Percentiles rank a stretch among this genome's conserved stretches.
phyloP scores from a whole-genome alignment of 2,888 invertebrate species.

The Idaea biselata region DNA sequence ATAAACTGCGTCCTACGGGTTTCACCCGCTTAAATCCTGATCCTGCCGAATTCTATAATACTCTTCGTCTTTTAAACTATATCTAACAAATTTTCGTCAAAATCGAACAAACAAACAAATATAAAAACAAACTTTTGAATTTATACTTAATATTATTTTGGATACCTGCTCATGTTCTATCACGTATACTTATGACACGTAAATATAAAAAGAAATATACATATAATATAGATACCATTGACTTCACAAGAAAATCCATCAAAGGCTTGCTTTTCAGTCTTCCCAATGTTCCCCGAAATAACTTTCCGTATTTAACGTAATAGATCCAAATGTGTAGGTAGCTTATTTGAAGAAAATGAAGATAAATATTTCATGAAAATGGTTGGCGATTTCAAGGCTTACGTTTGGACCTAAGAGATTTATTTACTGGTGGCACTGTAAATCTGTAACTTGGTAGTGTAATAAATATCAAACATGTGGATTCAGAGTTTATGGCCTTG shows the following conservation, averaged over 20 bases:
- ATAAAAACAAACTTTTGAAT: no score
- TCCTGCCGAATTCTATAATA: no score
- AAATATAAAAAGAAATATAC: no score
- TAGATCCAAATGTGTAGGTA: constrained; percentile 9
- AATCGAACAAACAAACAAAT: no score
- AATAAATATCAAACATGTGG: background rate
- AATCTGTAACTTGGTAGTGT: background rate
- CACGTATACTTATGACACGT: no score
- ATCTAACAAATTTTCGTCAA: no score
- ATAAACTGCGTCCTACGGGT: no score
- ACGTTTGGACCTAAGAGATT: constrained; percentile 10
- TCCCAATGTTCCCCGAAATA: constrained; percentile 11
- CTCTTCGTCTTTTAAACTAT: no score
- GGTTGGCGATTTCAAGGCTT: constrained; percentile 10
- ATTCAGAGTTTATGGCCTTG: background rate
- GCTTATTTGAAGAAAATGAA: constrained; percentile 40
- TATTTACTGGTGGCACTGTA: constrained; percentile 5
- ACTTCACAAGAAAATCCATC: background rate
- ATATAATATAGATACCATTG: background rate
- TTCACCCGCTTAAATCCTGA: no score
- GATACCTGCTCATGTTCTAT: no score
- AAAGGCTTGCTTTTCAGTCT: constrained; percentile 6
- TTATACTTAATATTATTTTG: no score
- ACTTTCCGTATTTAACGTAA: background rate
- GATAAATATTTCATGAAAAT: constrained; percentile 44